Base-by-base conservation (phyloP, 1,140 invertebrate genomes). In the Lanistes nyassanus region DNA sequence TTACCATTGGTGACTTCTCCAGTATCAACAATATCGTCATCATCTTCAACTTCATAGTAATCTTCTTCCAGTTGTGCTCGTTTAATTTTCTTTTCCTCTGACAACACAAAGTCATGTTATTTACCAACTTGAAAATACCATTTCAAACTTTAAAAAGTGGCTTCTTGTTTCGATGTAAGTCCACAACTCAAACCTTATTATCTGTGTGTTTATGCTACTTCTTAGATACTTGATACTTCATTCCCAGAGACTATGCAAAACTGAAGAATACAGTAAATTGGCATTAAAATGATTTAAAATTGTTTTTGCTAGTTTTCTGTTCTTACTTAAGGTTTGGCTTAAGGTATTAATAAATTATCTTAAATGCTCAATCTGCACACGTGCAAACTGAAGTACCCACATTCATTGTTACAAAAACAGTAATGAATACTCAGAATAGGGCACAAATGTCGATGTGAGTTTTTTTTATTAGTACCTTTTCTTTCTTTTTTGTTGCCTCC, bases 41-140 rank as follows among this genome's bases (percentile, higher is more conserved):
- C 74, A n/a, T 79, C 77, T 26, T 79, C 78, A 26, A 29, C 47
- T n/a, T 79, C 78, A 74, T 74, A 76, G 51, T 76, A 67, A 34
- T 67, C 70, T 47, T 79, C 74, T 60, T 76, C 74, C n/a, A 36
- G 19, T 26, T 56, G 37, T 58, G 55, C 65, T 39, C 66, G 69
- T 62, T 79, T 79, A 3, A 68, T 47, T 53, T 79, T 79, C 36
- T 39, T 72, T 31, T 79, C 74, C 62, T 79, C 77, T 75, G 76
- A 42, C 56, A 56, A 11, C 31, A 23, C 47, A 67, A 13, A 23
- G 60, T 37, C 9, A 60, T n/a, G n/a, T n/a, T n/a, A n/a, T n/a
- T n/a, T n/a, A n/a, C n/a, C n/a, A 21, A 23, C 26, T 19, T 60
- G 2, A 3, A 36, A 34, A 7, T 19, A 6, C 19, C 6, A 47